Percentiles rank a stretch among this genome's conserved stretches.
phyloP scores from a whole-genome alignment of 2,888 invertebrate species.

The Nomada ruficornis region DNA sequence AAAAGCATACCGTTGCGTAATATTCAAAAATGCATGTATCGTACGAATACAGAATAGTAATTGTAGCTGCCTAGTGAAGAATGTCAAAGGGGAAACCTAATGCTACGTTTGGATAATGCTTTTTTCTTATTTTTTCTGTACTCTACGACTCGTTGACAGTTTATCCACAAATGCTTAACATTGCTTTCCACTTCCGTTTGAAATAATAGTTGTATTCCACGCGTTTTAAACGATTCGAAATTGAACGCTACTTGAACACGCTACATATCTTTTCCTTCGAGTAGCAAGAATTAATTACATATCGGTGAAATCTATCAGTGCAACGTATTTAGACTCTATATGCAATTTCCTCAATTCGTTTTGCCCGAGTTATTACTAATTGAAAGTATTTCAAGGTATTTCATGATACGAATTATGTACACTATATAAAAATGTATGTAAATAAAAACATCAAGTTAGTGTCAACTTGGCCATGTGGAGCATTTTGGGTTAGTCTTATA shows the following conservation, averaged over 20 bases:
- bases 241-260: no score
- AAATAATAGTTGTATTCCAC: no score
- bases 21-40: conserved; percentile 63
- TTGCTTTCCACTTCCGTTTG: no score
- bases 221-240: no score
- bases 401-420: conserved; percentile 15
- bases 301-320: background rate
- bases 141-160: no score
- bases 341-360: no score
- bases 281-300: no score
- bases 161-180: no score
- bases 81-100: conserved; percentile 35
- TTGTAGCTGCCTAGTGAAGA: conserved; percentile 25
- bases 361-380: no score
- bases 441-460: conserved; percentile 78
- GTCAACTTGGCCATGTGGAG: conserved; percentile 84
- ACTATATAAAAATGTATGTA: conserved; percentile 40
- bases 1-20: conserved; percentile 78
- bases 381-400: background rate
- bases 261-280: no score
- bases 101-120: background rate
- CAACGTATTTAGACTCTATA: background rate
- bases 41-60: conserved; percentile 36
- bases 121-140: background rate
- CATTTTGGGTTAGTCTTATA: conserved; percentile 82